Base-by-base conservation (phyloP, 2,888 invertebrate genomes). In the Drosophila borealis region DNA sequence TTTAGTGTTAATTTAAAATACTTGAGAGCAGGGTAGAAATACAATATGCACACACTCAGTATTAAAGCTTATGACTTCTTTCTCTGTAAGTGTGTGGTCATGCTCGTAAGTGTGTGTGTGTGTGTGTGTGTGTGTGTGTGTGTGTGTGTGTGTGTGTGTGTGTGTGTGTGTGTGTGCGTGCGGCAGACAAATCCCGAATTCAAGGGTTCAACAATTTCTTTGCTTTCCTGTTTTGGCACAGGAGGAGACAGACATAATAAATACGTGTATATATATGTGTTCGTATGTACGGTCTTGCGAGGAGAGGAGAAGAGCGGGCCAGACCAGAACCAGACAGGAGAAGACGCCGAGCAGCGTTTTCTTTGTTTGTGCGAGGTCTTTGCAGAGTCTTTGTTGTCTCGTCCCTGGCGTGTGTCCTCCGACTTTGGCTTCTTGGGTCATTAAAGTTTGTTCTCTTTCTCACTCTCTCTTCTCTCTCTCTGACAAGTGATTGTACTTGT, bases 171-270 rank as follows among this genome's bases (percentile, higher is more conserved):
- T 34, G 34, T 19, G 42, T 33, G 33, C 29, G 51, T 21, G n/a
- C 45, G 9, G 21, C 63, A 57, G 61, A 69, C 50, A 50, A 71
- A 75, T 67, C 53, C 66, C 49, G 60, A 74, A 55, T 67, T 71
- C 63, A 66, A 69, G 71, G 71, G 80, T 82, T 80, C 82, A 80
- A 72, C 76, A 77, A 54, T 66, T 79, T 76, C 72, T 81, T 74
- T 72, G 66, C 70, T 83, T 83, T 81, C 81, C 84, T 81, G 81
- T 80, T 80, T 76, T 74, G 46, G 71, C 75, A 75, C 61, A 64
- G 67, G 56, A 67, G 55, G 44, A 61, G 57, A 46, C 74, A 65
- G 64, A 59, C 61, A 73, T 19, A 65, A 55, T 56, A 57, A 59
- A 70, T 45, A 51, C 62, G 33, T 34, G 42, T 19, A 4, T 11